phyloP scores from a whole-genome alignment of 2,113 vertebrate genomes.

The Felis chaus region DNA sequence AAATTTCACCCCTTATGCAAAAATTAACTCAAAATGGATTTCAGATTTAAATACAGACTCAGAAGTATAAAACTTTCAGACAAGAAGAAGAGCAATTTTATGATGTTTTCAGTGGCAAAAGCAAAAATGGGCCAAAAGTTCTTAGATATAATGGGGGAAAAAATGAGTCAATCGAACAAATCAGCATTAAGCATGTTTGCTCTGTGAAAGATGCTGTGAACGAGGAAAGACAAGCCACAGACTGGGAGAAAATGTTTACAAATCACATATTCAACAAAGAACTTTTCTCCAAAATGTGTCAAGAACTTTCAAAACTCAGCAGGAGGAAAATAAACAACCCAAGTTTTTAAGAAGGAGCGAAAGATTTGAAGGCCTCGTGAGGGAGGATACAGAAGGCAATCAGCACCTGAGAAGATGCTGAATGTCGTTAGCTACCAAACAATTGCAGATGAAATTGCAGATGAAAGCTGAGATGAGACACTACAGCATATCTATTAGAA shows the following conservation, averaged over 20 bases:
- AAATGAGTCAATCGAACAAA: not conserved
- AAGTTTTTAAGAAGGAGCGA: not conserved
- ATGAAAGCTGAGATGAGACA: not conserved
- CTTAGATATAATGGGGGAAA: not conserved
- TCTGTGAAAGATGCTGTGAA: not conserved
- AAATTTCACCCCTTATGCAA: not conserved
- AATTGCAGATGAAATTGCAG: not conserved
- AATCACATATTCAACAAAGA: not conserved
- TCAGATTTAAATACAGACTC: not conserved
- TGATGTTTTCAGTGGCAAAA: not conserved
- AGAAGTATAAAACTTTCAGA: not conserved
- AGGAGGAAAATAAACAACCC: not conserved
- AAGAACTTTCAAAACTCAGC: not conserved
- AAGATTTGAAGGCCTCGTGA: not conserved
- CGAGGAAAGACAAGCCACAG: not conserved
- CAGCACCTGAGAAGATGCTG: not conserved
- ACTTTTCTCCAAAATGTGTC: not conserved
- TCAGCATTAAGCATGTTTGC: not conserved
- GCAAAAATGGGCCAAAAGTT: not conserved
- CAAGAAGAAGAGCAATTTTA: not conserved
- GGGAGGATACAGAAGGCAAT: not conserved
- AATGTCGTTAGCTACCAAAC: not conserved
- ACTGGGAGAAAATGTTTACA: not conserved
- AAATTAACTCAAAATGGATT: conserved; percentile 32
- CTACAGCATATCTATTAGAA: not conserved